These are phyloP conservation scores for Microtus oregoni DNA, from an alignment of 2,113 vertebrate species.

Conservation along the genomic window DNA sequence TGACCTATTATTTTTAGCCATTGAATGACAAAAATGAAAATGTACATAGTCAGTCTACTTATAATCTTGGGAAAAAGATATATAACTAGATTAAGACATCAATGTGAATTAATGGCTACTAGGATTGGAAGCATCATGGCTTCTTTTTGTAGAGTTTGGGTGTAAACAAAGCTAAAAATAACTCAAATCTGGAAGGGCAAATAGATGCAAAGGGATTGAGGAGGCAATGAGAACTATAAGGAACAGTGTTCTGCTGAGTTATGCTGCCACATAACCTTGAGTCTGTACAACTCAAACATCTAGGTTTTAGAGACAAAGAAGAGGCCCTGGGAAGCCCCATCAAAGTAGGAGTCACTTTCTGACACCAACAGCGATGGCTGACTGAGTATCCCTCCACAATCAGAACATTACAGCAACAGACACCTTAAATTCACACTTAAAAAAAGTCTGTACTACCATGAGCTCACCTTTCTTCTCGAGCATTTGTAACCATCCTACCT, in stretches of 20 bases:
- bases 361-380: neutral
- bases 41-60: constrained; percentile 32
- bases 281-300: neutral
- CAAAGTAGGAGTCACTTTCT: neutral
- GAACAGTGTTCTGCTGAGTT: neutral
- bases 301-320: neutral
- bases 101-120: neutral
- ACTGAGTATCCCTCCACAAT: neutral
- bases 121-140: neutral
- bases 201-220: neutral
- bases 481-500: neutral
- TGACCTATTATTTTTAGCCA: constrained; percentile 2
- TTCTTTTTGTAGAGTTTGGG: neutral
- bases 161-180: constrained; percentile 23
- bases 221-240: neutral
- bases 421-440: neutral
- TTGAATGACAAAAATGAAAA: neutral
- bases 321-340: neutral
- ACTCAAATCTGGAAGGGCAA: neutral
- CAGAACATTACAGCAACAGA: neutral
- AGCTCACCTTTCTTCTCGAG: neutral
- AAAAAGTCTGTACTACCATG: neutral
- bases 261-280: neutral
- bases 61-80: neutral
- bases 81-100: constrained; percentile 27